Conservation (phyloP, 2,797 vertebrate species). For the Chrosomus eos region DNA sequence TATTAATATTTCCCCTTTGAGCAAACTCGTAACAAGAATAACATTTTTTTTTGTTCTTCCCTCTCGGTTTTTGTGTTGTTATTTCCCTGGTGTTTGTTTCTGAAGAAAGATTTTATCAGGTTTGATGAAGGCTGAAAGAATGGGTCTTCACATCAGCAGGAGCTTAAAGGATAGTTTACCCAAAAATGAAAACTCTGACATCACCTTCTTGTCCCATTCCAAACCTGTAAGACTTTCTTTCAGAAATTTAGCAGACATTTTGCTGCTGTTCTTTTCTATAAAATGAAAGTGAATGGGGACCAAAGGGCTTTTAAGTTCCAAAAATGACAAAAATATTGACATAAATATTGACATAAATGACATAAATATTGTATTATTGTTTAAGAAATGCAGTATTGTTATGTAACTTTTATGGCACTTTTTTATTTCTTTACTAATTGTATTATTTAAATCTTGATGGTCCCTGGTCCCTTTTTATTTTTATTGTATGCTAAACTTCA, state of each 20-base stretch:
- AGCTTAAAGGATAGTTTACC: background rate
- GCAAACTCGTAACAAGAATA: background rate
- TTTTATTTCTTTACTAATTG: too few relatives aligned
- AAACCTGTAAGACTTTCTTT: background rate
- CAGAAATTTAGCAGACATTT: background rate
- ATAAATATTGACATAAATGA: background rate
- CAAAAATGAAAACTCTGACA: background rate
- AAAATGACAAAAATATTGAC: background rate
- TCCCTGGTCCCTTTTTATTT: background rate
- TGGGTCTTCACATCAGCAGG: slow-evolving; percentile 3
- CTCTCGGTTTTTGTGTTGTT: background rate
- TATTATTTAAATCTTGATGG: background rate
- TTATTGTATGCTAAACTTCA: background rate
- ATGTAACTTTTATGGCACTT: too few relatives aligned
- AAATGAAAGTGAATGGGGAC: background rate
- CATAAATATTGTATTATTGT: background rate
- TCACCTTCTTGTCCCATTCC: background rate
- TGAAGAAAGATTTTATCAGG: slow-evolving; percentile 28
- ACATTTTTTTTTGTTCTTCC: background rate
- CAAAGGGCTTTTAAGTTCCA: background rate
- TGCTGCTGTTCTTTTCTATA: background rate
- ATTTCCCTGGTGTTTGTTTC: slow-evolving; percentile 30
- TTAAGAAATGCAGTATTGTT: background rate
- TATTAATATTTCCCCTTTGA: too few relatives aligned
- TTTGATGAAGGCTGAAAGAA: slow-evolving; percentile 34